Conservation (phyloP, 2,797 vertebrate species). For the Danionella dracula region DNA sequence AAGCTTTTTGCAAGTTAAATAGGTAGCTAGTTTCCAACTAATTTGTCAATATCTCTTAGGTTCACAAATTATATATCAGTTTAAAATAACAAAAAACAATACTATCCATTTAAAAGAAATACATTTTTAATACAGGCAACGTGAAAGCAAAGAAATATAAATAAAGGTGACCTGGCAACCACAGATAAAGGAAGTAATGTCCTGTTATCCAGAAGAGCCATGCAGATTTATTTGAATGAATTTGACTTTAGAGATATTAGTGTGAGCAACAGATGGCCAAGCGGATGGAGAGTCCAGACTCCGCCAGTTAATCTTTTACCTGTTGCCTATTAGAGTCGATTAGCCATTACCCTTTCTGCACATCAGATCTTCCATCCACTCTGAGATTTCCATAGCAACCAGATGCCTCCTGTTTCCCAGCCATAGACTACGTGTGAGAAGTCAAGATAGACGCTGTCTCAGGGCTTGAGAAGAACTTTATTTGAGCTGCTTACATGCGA, state of each 20-base stretch:
- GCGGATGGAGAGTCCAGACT: slow-evolving; percentile 21
- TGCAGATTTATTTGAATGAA: slow-evolving; percentile 42
- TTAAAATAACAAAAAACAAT: too few species aligned
- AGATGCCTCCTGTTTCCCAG: slow-evolving; percentile 29
- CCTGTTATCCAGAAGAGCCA: slow-evolving; percentile 12
- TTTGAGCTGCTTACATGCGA: neutral
- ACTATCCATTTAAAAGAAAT: too few species aligned
- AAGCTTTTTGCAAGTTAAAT: too few species aligned
- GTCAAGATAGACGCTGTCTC: slow-evolving; percentile 5
- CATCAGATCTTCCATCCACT: slow-evolving; percentile 26
- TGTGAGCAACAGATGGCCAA: slow-evolving; percentile 40
- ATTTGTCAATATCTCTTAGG: too few species aligned
- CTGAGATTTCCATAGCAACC: slow-evolving; percentile 29
- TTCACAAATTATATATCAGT: too few species aligned
- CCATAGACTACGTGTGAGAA: slow-evolving; percentile 20
- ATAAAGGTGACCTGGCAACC: neutral
- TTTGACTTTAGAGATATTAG: slow-evolving; percentile 42
- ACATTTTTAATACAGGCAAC: neutral
- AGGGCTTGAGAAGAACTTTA: slow-evolving; percentile 7
- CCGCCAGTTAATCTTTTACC: slow-evolving; percentile 49
- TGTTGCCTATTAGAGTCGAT: slow-evolving; percentile 37
- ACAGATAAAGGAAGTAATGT: slow-evolving; percentile 25
- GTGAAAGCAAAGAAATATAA: neutral
- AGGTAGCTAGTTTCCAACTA: too few species aligned
- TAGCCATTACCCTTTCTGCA: slow-evolving; percentile 39